Evolutionary conservation across 2,888 invertebrate species (phyloP), one percentile per base, ranked within the genome.

Genomic region (Hemaris fuciformis): DNA sequence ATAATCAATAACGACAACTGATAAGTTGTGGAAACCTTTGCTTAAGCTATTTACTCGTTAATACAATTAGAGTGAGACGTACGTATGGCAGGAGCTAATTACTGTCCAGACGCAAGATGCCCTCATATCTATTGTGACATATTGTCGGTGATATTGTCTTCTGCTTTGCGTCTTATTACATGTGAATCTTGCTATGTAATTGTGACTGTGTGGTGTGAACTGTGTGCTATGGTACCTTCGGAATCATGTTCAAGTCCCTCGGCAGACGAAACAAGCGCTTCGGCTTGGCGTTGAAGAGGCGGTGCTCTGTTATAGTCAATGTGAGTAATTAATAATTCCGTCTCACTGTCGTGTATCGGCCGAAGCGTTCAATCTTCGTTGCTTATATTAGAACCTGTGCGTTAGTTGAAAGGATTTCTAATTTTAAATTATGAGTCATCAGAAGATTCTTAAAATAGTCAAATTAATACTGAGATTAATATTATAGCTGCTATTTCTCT

Each of bases 31-130:
- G 45, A 57, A 61, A 46, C 61, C 23, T 45, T 45, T 61, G 34
- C 45, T 61, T 46, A 57, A 61, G 57, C 61, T n/a, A 57, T 61
- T 57, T 45, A 59, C 53, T 62, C 74, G 80, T 78, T 80, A 81
- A 87, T 88, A 77, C 75, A 83, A 84, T 88, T 86, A 85, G 84
- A 84, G 80, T 79, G 84, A 82, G 82, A 89, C 87, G 34, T 84
- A 84, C 81, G 75, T 73, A 68, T 70, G 66, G 80, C 76, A 72
- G 66, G 70, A 78, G 85, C 80, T 77, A 78, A 84, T 86, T 85
- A 83, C 77, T 72, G 66, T 64, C 64, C 71, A 72, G 70, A 76
- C 73, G 64, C 63, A 66, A 67, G 68, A 67, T 64, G 71, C 68
- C 81, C 75, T 75, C 77, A 78, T 73, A 74, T 74, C 79, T 81